These are phyloP conservation scores for Sebastes cheni DNA, from an alignment of 2,797 vertebrate species.

Conservation along the genomic window DNA sequence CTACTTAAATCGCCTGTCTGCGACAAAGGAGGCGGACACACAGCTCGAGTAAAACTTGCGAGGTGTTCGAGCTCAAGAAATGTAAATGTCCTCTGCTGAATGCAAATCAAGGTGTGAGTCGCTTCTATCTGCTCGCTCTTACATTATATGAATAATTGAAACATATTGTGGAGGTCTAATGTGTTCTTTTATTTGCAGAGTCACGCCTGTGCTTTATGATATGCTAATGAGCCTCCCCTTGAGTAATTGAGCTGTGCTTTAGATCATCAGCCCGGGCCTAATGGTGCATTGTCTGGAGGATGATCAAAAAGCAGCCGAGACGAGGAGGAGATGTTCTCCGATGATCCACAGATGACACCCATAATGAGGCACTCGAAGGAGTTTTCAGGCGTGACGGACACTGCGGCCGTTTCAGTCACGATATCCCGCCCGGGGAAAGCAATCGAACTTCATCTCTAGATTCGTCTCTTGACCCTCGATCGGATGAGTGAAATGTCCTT, in stretches of 20 bases:
- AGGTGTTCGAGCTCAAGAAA: slow-evolving; percentile 19
- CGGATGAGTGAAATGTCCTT: slow-evolving; percentile 42
- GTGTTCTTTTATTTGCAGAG: slow-evolving; percentile 76
- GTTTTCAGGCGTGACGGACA: slow-evolving; percentile 44
- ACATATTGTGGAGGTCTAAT: slow-evolving; percentile 53
- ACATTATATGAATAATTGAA: slow-evolving; percentile 64
- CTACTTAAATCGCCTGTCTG: slow-evolving; percentile 16
- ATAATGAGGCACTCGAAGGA: slow-evolving; percentile 58
- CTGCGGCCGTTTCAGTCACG: slow-evolving; percentile 14
- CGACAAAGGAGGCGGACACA: slow-evolving; percentile 7
- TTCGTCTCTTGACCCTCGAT: slow-evolving; percentile 17
- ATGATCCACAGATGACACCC: slow-evolving; percentile 48
- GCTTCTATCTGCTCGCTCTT: slow-evolving; percentile 20
- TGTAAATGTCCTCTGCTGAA: slow-evolving; percentile 28
- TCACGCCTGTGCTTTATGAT: slow-evolving; percentile 75
- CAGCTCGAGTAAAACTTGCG: background rate
- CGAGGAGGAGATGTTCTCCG: slow-evolving; percentile 57
- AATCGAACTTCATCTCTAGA: slow-evolving; percentile 22
- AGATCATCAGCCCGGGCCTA: slow-evolving; percentile 60
- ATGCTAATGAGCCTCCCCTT: slow-evolving; percentile 72
- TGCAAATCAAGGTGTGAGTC: slow-evolving; percentile 49
- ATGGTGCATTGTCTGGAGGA: slow-evolving; percentile 66
- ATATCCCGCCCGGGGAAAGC: background rate
- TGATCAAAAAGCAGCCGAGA: slow-evolving; percentile 57
- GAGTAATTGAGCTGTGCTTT: slow-evolving; percentile 70